Evolutionary conservation across 1,140 invertebrate species (phyloP).

Genomic region (Bombyx mandarina): DNA sequence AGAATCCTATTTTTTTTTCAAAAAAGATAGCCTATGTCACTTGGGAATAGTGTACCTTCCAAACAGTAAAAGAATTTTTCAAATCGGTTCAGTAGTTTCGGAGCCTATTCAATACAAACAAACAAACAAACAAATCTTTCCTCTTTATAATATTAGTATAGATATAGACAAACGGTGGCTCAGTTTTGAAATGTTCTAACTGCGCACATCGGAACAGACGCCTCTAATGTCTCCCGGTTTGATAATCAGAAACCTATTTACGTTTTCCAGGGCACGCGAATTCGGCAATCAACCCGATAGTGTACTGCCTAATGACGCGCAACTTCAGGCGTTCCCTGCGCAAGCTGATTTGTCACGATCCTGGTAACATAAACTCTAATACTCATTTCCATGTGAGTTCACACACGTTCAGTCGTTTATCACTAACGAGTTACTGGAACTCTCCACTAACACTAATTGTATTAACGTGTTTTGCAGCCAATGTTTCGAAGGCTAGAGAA

Average conservation of each 20-base stretch:
- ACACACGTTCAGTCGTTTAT: constrained; percentile 10
- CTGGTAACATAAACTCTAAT: constrained; percentile 64
- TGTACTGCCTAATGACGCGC: constrained; percentile 88
- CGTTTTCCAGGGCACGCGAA: constrained; percentile 75
- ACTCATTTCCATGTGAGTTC: constrained; percentile 65
- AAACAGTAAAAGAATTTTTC: no score
- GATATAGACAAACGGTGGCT: no score
- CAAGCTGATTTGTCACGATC: constrained; percentile 69
- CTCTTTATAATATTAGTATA: no score
- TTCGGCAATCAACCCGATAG: constrained; percentile 87
- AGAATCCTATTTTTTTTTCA: no score
- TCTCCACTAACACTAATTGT: constrained; percentile 1
- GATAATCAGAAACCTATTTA: not conserved
- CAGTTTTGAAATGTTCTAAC: no score
- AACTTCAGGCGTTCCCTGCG: constrained; percentile 81
- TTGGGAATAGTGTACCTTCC: no score
- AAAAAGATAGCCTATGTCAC: no score
- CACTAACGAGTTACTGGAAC: not conserved
- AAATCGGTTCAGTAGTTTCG: no score
- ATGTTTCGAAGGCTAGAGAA: constrained; percentile 4
- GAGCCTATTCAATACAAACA: no score
- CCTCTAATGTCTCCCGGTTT: no score
- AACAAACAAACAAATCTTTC: no score
- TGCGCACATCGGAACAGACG: no score
- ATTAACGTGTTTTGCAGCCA: not conserved